phyloP scores from a whole-genome alignment of 2,113 vertebrate genomes.

The Saguinus imperator region DNA sequence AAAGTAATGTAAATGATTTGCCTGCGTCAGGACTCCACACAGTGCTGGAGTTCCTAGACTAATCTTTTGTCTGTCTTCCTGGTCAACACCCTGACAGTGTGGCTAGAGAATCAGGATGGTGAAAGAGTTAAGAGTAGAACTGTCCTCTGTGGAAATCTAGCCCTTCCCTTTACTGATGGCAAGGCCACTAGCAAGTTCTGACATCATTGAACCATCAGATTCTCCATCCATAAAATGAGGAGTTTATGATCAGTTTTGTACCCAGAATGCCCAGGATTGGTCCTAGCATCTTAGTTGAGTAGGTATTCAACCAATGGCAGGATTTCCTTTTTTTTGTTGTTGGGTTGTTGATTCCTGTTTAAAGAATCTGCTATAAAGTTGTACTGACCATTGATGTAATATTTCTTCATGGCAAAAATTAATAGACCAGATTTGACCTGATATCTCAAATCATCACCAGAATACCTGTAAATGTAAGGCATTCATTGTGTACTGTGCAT shows the following conservation, averaged over 20 bases:
- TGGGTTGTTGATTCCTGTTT: neutral
- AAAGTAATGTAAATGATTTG: neutral
- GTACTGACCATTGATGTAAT: neutral
- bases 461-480: slow-evolving; percentile 37
- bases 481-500: neutral
- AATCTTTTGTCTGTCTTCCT: neutral
- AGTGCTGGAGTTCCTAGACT: neutral
- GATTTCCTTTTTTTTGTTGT: neutral
- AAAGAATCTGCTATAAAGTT: neutral
- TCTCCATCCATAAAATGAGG: neutral
- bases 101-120: neutral
- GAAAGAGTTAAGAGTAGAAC: neutral
- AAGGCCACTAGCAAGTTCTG: neutral
- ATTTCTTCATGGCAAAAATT: neutral
- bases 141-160: neutral
- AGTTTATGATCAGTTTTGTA: neutral
- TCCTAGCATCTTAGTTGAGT: neutral
- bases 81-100: neutral
- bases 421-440: neutral
- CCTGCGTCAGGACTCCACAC: neutral
- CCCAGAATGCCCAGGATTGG: accelerated
- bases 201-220: neutral
- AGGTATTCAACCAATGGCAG: neutral
- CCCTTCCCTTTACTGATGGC: neutral
- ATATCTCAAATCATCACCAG: slow-evolving; percentile 3